A percentile compares a stretch with the other conserved stretches of the same genome.
Evolutionary conservation across 2,113 vertebrate genomes (phyloP).

Genomic region (Larimichthys polyactis): DNA sequence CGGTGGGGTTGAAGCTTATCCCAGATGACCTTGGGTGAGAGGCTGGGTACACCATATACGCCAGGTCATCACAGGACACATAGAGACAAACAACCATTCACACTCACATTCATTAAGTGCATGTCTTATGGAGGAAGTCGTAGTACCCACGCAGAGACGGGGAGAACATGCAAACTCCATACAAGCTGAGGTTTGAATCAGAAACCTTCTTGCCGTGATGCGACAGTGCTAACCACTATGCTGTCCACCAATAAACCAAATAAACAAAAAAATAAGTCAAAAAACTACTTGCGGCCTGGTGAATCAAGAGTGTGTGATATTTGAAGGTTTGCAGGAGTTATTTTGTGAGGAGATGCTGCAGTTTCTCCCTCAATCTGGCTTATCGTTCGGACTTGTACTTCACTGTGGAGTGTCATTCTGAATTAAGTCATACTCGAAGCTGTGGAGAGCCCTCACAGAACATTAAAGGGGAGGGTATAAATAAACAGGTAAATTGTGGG

Average conservation of each 20-base stretch:
- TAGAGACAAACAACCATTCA: no score
- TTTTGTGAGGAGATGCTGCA: background rate
- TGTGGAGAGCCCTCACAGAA: constrained; percentile 23
- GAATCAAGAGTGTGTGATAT: background rate
- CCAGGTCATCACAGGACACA: no score
- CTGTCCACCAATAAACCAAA: background rate
- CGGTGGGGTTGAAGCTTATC: no score
- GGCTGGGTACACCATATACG: no score
- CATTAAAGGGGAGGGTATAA: constrained; percentile 26
- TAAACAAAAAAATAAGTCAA: background rate
- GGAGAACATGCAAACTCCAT: no score
- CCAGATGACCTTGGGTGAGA: no score
- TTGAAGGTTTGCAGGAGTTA: background rate
- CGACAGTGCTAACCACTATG: no score
- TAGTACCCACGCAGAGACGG: no score
- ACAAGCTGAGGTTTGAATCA: no score
- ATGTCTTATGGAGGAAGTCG: no score
- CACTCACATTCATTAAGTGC: no score
- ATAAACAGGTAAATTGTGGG: constrained; percentile 26
- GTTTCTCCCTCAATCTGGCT: background rate
- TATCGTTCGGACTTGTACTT: background rate
- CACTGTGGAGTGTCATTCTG: constrained; percentile 6
- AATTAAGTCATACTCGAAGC: background rate
- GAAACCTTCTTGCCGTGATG: no score
- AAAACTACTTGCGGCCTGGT: background rate